Evolutionary conservation across 2,888 invertebrate species (phyloP), one percentile per base, ranked within the genome.

Genomic region (Tubulanus polymorphus): DNA sequence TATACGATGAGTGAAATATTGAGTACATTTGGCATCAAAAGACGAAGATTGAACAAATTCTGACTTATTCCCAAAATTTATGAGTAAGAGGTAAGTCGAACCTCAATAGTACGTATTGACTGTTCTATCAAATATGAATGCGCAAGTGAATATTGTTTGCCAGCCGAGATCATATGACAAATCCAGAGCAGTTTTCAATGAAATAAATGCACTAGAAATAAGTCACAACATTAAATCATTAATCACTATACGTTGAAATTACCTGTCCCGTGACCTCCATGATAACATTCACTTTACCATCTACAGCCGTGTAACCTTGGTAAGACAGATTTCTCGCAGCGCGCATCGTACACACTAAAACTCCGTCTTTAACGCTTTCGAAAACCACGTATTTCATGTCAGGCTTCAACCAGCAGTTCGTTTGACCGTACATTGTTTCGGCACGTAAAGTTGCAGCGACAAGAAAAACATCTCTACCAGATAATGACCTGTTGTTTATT

Each of bases 351-450:
- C 90, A 90, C 48, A 99, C 84, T 79, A 89, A 95, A 35, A 97
- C 83, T 60, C 93, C 79, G 6, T 75, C 69, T 15, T 84, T 83
- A 0, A 87, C 87, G 2, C 87, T 86, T 71, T 86, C 84, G 76
- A 93, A 91, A 1, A 90, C 94, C 63, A 96, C 86, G 74, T 97
- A 97, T 63, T 86, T 87, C 74, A 97, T 90, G 73, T 96, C 94
- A 0, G 99, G 99, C 72, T 90, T 89, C 2, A 99, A 79, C 95
- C 97, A 99, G 78, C 96, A 97, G 77, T 99, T 99, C 0, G 99
- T 99, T 82, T 99, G 99, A 0, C 99, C 99, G 75, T 96, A 99
- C 97, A 99, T 97, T 1, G 99, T 99, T 82, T 99, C 99, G 1
- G 99, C 96, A 57, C 97, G 85, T n/a, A 99, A 82, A 3, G 99